Conservation (phyloP, 2,113 vertebrate species). For the Rhagologus leucostigma region DNA sequence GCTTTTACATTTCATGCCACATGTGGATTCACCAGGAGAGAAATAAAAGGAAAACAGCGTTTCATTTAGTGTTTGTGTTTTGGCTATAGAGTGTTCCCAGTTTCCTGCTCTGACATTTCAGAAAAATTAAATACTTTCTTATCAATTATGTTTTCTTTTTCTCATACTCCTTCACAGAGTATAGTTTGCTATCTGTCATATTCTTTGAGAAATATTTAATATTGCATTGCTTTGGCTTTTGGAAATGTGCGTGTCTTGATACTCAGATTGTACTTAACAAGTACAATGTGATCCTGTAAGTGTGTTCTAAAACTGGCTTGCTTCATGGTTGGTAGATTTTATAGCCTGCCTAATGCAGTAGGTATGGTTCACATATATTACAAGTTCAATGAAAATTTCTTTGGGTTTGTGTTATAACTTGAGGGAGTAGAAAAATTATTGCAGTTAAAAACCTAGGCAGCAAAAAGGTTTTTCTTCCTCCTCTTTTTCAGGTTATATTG, state of each 20-base stretch:
- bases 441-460: background rate
- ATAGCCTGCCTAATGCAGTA: background rate
- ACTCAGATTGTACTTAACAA: background rate
- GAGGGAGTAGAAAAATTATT: background rate
- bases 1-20: background rate
- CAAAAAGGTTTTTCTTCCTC: background rate
- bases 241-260: background rate
- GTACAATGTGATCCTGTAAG: background rate
- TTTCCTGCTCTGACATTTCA: background rate
- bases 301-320: background rate
- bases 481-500: constrained; percentile 87
- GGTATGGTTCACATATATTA: background rate
- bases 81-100: background rate
- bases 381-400: background rate
- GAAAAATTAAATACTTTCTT: background rate
- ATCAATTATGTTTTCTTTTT: background rate
- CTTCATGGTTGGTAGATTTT: background rate
- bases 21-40: background rate
- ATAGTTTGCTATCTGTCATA: background rate
- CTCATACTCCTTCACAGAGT: background rate
- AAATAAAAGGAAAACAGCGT: background rate
- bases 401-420: background rate
- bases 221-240: background rate
- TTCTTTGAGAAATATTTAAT: background rate
- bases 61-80: background rate